phyloP scores from a whole-genome alignment of 2,113 vertebrate genomes.

The Colius striatus region DNA sequence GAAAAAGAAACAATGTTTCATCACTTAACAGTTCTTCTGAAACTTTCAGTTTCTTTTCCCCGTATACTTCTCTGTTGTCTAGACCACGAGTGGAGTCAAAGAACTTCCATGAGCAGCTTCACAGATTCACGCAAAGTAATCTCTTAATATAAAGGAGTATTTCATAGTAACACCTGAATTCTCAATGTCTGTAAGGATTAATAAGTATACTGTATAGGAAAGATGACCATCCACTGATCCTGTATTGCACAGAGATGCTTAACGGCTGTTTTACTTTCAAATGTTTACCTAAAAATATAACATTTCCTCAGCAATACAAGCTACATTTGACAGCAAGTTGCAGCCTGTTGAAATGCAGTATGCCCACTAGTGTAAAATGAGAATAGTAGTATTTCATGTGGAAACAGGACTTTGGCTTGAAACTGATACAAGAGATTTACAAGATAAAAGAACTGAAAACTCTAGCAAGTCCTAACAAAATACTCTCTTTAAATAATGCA shows the following conservation, averaged over 20 bases:
- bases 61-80: neutral
- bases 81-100: neutral
- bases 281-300: constrained; percentile 22
- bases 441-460: constrained; percentile 61
- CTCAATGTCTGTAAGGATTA: neutral
- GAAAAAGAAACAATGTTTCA: neutral
- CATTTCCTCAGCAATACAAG: constrained; percentile 40
- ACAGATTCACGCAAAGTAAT: neutral
- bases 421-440: constrained; percentile 66
- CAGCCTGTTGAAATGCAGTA: constrained; percentile 69
- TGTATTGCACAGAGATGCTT: neutral
- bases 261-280: neutral
- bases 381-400: constrained; percentile 74
- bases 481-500: constrained; percentile 24
- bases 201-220: neutral
- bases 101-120: neutral
- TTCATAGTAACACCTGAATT: neutral
- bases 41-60: neutral
- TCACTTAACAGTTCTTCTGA: neutral
- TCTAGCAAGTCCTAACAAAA: constrained; percentile 57
- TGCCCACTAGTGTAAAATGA: constrained; percentile 73
- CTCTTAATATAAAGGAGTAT: neutral
- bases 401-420: constrained; percentile 73
- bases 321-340: constrained; percentile 51
- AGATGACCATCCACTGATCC: neutral